Evolutionary conservation across 2,113 vertebrate species (phyloP).

Genomic region (Pachyramphus minor): DNA sequence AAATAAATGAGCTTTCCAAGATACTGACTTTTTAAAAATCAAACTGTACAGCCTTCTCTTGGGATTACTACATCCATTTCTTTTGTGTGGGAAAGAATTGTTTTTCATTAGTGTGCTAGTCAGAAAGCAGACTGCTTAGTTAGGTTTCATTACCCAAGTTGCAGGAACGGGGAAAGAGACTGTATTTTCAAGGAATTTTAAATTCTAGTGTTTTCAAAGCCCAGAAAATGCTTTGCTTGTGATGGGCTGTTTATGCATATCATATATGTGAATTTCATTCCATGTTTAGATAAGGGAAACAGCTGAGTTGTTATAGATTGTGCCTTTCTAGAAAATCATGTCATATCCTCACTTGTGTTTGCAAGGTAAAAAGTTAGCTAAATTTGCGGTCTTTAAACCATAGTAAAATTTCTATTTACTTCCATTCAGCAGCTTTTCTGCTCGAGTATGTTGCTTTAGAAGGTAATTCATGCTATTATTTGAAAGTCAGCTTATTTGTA

Average conservation of each 20-base stretch:
- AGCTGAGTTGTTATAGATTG: neutral
- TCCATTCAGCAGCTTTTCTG: neutral
- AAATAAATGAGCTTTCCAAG: conserved; percentile 34
- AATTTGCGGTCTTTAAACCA: neutral
- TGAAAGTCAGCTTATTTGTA: neutral
- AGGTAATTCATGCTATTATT: neutral
- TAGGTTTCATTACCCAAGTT: neutral
- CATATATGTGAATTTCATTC: neutral
- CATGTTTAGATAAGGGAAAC: neutral
- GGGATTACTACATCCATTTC: conserved; percentile 40
- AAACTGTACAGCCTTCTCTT: neutral
- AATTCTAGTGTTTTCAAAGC: neutral
- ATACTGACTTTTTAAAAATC: neutral
- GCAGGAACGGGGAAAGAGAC: neutral
- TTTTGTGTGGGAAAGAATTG: conserved; percentile 62
- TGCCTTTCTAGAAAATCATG: neutral
- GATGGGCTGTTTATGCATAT: neutral
- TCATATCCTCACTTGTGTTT: neutral
- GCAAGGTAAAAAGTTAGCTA: neutral
- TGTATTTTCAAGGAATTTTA: neutral
- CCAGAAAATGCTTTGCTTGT: neutral
- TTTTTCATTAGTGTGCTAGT: conserved; percentile 55
- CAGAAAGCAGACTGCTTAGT: conserved; percentile 23
- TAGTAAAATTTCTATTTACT: neutral
- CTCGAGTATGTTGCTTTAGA: neutral